phyloP scores from a whole-genome alignment of 2,113 vertebrate species.

The Anguilla japonica region DNA sequence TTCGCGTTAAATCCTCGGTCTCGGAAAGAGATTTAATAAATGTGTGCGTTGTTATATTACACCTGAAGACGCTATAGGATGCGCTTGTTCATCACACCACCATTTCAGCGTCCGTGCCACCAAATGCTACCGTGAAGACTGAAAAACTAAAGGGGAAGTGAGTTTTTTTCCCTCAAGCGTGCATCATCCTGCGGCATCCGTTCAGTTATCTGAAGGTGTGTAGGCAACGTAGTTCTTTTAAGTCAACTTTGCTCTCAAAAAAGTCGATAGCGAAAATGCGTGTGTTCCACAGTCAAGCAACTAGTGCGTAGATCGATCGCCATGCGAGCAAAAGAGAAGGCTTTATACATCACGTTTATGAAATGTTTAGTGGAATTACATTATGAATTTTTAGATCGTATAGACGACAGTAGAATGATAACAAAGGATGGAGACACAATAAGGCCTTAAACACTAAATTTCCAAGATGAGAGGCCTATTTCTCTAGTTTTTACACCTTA shows the following conservation, averaged over 20 bases:
- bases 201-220: conserved; percentile 27
- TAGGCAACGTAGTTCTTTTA: conserved; percentile 4
- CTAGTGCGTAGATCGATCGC: background rate
- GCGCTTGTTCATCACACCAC: background rate
- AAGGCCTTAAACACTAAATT: background rate
- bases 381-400: background rate
- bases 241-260: conserved; percentile 5
- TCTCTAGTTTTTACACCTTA: background rate
- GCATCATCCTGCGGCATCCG: conserved; percentile 26
- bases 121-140: background rate
- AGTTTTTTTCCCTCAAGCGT: background rate
- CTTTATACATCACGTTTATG: background rate
- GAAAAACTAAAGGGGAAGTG: background rate
- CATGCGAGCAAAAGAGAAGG: background rate
- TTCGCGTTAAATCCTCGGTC: background rate
- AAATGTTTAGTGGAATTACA: background rate
- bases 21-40: background rate
- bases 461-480: background rate
- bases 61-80: background rate
- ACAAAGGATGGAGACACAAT: background rate
- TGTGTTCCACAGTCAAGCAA: background rate
- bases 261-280: background rate
- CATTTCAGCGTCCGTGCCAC: background rate
- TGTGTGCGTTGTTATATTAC: background rate
- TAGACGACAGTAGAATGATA: background rate